A percentile compares a stretch with the other conserved stretches of the same genome.
phyloP scores from a whole-genome alignment of 2,113 vertebrate genomes.

The Polypterus senegalus region DNA sequence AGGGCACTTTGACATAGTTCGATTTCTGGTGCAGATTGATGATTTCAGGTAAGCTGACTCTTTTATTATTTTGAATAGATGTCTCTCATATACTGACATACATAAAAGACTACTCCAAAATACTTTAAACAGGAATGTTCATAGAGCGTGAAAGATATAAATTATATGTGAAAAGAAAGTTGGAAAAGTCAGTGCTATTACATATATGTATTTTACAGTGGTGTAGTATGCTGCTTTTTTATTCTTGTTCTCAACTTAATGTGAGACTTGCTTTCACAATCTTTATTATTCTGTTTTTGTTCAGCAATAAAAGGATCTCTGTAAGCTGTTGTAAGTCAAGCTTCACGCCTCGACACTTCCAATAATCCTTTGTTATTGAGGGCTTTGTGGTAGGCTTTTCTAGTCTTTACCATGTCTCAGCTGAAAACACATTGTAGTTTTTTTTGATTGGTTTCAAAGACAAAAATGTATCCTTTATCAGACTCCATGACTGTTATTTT shows the following conservation, averaged over 20 bases:
- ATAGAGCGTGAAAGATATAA: slow-evolving; percentile 37
- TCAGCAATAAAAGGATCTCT: slow-evolving; percentile 30
- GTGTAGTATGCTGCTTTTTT: slow-evolving; percentile 2
- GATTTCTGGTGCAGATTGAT: slow-evolving; percentile 91
- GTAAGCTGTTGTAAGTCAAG: slow-evolving; percentile 46
- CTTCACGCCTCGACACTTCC: slow-evolving; percentile 72
- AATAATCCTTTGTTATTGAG: slow-evolving; percentile 77
- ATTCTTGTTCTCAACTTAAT: slow-evolving; percentile 9
- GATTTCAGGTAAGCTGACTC: slow-evolving; percentile 69
- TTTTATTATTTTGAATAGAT: slow-evolving; percentile 25
- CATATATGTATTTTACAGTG: background rate
- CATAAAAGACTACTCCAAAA: slow-evolving; percentile 22
- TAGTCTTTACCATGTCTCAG: slow-evolving; percentile 65
- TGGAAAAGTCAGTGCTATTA: background rate
- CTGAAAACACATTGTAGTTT: slow-evolving; percentile 78
- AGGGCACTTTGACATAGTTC: slow-evolving; percentile 89
- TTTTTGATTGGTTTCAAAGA: slow-evolving; percentile 79
- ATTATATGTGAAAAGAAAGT: background rate
- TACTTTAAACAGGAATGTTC: slow-evolving; percentile 43
- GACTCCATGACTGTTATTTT: slow-evolving; percentile 43
- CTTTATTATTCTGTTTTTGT: slow-evolving; percentile 19
- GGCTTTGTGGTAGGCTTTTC: slow-evolving; percentile 69
- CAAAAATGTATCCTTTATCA: slow-evolving; percentile 70
- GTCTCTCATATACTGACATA: slow-evolving; percentile 25
- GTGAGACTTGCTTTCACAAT: background rate